A percentile compares a stretch with the other conserved stretches of the same genome.
These are phyloP conservation scores for Bombus sibiricus DNA, from an alignment of 1,140 invertebrate genomes.

Conservation along the genomic window DNA sequence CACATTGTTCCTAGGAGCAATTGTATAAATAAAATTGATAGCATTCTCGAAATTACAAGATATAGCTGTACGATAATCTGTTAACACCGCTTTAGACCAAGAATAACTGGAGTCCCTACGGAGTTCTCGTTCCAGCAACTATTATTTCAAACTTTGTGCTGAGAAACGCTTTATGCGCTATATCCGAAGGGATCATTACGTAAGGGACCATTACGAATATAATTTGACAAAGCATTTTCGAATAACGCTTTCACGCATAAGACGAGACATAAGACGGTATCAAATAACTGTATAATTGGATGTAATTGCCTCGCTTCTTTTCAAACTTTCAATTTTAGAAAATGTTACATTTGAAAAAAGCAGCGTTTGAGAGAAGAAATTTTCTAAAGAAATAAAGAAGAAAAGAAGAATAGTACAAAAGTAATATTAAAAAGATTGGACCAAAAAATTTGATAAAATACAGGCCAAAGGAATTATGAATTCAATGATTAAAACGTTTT, in stretches of 20 bases:
- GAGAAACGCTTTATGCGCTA: background rate
- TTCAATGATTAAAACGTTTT: background rate
- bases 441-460: background rate
- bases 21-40: background rate
- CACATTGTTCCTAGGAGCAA: background rate
- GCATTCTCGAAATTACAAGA: background rate
- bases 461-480: background rate
- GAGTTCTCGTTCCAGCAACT: background rate
- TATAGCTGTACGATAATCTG: background rate
- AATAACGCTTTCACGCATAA: background rate
- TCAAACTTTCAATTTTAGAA: no score
- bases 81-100: constrained; percentile 4
- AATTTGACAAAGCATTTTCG: background rate
- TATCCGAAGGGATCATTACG: background rate
- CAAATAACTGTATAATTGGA: background rate
- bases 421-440: background rate
- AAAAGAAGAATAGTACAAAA: no score
- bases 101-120: background rate
- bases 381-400: background rate
- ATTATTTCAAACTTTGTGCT: constrained; percentile 16
- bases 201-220: background rate
- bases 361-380: background rate
- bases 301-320: background rate
- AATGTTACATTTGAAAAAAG: no score
- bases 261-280: no score